These are phyloP conservation scores for Phylloscopus collybita DNA, from an alignment of 2,797 vertebrate genomes.

Conservation along the genomic window DNA sequence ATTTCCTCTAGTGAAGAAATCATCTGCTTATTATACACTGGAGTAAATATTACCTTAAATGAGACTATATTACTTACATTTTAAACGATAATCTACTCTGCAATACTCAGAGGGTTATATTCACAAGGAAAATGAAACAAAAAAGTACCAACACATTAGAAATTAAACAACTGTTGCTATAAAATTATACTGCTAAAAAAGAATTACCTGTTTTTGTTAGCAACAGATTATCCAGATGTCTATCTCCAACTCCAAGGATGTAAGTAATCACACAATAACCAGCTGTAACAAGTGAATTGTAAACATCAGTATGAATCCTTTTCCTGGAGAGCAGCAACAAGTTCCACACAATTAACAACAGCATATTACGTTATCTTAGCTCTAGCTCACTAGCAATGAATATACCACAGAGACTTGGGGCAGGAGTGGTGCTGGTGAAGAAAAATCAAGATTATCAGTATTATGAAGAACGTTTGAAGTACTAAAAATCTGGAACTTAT, in stretches of 20 bases:
- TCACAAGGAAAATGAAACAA: neutral
- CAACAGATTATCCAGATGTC: conserved; percentile 96
- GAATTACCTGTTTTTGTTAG: conserved; percentile 93
- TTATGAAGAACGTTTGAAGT: neutral
- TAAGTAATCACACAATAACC: conserved; percentile 99
- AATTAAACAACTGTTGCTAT: neutral
- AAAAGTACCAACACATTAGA: neutral
- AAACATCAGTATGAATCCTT: neutral
- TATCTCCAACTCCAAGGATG: conserved; percentile 95
- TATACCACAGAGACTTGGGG: neutral
- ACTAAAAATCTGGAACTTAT: neutral
- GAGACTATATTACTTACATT: neutral
- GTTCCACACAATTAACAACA: neutral
- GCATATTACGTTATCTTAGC: neutral
- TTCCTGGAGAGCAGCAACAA: neutral
- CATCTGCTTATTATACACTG: neutral
- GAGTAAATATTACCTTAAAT: neutral
- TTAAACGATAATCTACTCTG: neutral
- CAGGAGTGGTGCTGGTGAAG: neutral
- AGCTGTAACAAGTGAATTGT: conserved; percentile 78
- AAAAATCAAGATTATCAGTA: neutral
- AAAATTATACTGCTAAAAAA: neutral
- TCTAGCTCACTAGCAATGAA: neutral
- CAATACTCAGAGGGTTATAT: neutral
- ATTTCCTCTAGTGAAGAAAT: neutral